These are phyloP conservation scores for Urocyon cinereoargenteus DNA, from an alignment of 2,797 vertebrate genomes.

Conservation along the genomic window DNA sequence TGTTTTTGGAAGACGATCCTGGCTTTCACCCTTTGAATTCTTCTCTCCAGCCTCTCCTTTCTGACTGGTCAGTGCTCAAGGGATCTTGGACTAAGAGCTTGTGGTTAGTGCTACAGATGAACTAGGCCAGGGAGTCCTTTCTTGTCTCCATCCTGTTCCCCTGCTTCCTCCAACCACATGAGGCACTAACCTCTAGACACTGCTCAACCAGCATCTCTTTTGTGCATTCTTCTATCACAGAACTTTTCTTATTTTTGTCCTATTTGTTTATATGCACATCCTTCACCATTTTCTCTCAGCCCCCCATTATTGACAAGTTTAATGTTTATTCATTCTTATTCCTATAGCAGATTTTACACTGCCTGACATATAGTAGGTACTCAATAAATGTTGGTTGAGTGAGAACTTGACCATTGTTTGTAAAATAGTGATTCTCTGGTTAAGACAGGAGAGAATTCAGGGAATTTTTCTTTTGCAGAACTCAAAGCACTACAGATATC, in stretches of 20 bases:
- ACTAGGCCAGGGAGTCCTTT: background rate
- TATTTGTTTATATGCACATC: background rate
- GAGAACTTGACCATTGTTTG: conserved; percentile 15
- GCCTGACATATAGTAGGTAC: background rate
- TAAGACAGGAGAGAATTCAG: background rate
- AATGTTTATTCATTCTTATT: background rate
- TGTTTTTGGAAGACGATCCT: background rate
- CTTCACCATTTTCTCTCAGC: background rate
- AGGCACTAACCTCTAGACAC: background rate
- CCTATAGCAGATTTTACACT: background rate
- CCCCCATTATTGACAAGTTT: background rate
- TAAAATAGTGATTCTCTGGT: background rate
- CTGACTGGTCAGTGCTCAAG: background rate
- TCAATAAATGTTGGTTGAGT: background rate
- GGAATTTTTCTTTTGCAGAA: conserved; percentile 23
- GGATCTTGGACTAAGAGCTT: background rate
- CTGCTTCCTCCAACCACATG: background rate
- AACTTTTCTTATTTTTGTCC: background rate
- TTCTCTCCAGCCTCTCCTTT: background rate
- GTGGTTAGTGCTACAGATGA: background rate
- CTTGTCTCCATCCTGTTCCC: background rate
- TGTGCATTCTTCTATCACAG: background rate
- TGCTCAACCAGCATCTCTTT: background rate
- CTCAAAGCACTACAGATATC: background rate
- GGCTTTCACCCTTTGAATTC: background rate